Evolutionary conservation across 2,113 vertebrate genomes (phyloP).

Genomic region (Dicaeum eximium): DNA sequence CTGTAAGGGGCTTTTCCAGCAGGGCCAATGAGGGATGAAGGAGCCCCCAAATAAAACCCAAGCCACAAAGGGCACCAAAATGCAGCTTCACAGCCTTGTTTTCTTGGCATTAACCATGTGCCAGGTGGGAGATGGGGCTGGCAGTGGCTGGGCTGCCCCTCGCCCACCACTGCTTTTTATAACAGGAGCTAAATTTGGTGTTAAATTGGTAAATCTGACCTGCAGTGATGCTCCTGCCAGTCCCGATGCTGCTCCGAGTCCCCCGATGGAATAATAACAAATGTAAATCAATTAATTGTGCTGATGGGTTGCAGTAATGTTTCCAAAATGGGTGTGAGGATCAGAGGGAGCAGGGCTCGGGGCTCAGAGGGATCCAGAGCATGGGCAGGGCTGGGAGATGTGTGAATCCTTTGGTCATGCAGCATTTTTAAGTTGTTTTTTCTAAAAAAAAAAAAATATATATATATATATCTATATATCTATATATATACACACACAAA

Average conservation of each 20-base stretch:
- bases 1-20: rapidly evolving
- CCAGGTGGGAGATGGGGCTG: rapidly evolving
- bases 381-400: background rate
- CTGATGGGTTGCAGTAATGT: background rate
- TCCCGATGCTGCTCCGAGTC: rapidly evolving
- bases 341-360: background rate
- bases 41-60: background rate
- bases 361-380: background rate
- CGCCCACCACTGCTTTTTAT: rapidly evolving
- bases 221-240: rapidly evolving
- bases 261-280: background rate
- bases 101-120: rapidly evolving
- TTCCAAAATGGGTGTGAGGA: background rate
- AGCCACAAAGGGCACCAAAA: background rate
- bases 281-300: background rate
- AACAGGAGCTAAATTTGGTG: background rate
- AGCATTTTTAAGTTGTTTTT: background rate
- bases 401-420: background rate
- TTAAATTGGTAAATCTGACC: background rate
- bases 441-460: background rate
- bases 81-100: background rate
- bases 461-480: background rate
- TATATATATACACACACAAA: too few species aligned
- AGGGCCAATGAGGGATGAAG: rapidly evolving
- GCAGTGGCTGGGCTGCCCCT: background rate